Conservation (phyloP, 2,888 invertebrate genomes). For the Slavum lentiscoides region DNA sequence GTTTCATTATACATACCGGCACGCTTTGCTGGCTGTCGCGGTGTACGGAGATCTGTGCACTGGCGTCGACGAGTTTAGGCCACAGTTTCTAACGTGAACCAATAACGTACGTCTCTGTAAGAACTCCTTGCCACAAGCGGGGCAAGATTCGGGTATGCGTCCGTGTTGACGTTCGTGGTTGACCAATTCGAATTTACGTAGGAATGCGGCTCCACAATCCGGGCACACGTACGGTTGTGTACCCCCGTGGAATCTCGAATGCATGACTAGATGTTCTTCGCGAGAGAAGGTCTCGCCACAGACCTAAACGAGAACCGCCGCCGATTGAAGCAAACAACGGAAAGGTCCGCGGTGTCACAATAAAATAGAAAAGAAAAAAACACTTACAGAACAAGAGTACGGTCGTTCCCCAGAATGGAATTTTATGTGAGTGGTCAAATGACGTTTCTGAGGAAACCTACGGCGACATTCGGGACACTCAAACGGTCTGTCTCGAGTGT, state of each 20-base stretch:
- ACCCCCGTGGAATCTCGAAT: conserved; percentile 82
- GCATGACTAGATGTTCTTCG: conserved; percentile 77
- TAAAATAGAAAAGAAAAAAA: neutral
- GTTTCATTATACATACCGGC: conserved; percentile 56
- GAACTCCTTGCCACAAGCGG: conserved; percentile 82
- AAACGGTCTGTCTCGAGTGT: conserved; percentile 80
- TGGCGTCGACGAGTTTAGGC: conserved; percentile 55
- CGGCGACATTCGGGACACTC: conserved; percentile 81
- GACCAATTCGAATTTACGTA: conserved; percentile 82
- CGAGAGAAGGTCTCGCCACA: conserved; percentile 92
- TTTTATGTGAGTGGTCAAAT: conserved; percentile 82
- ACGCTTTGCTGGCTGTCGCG: conserved; percentile 55
- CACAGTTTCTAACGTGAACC: conserved; percentile 64
- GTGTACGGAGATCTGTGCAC: conserved; percentile 52
- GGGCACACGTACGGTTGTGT: conserved; percentile 92
- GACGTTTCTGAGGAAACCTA: conserved; percentile 79
- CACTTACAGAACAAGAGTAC: conserved; percentile 72
- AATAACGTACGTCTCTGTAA: conserved; percentile 80
- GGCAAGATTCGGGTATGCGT: conserved; percentile 78
- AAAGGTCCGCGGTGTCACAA: neutral
- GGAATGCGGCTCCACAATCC: conserved; percentile 84
- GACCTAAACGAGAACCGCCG: conserved; percentile 60
- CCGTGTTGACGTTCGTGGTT: conserved; percentile 83
- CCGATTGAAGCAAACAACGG: neutral
- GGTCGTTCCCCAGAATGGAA: conserved; percentile 84